These are phyloP conservation scores for Pelosia muscerda DNA, from an alignment of 2,888 invertebrate species.

Conservation along the genomic window DNA sequence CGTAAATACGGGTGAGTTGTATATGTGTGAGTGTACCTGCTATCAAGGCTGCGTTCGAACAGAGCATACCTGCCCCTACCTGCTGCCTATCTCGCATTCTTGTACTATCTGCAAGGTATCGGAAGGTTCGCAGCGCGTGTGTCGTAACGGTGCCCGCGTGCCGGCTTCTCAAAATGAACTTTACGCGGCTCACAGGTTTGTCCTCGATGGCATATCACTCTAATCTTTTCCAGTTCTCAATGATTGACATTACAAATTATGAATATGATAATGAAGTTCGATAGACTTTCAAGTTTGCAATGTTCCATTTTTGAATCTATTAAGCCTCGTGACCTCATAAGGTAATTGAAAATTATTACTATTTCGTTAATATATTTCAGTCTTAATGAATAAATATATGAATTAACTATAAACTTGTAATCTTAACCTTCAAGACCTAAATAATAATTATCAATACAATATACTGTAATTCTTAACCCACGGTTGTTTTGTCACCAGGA, in stretches of 20 bases:
- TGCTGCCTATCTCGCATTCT: slow-evolving; percentile 80
- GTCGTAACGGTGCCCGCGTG: slow-evolving; percentile 75
- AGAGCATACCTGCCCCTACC: slow-evolving; percentile 74
- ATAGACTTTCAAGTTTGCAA: slow-evolving; percentile 60
- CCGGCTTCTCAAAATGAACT: slow-evolving; percentile 61
- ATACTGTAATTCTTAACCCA: too few species aligned
- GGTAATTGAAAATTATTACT: slow-evolving; percentile 3
- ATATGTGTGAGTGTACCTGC: slow-evolving; percentile 60
- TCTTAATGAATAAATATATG: background rate
- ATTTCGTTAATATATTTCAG: background rate
- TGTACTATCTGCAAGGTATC: slow-evolving; percentile 78
- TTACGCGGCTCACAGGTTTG: slow-evolving; percentile 57
- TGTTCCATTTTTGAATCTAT: slow-evolving; percentile 37
- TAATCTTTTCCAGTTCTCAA: slow-evolving; percentile 59
- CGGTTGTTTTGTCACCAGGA: background rate
- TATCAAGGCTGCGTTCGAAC: slow-evolving; percentile 61
- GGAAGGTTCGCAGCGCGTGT: slow-evolving; percentile 63
- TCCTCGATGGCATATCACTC: slow-evolving; percentile 65
- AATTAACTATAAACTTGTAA: background rate
- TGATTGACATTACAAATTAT: slow-evolving; percentile 78
- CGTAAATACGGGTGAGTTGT: slow-evolving; percentile 40
- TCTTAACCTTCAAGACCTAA: background rate
- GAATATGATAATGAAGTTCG: slow-evolving; percentile 64
- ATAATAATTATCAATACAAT: background rate
- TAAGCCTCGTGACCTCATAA: slow-evolving; percentile 15